phyloP scores from a whole-genome alignment of 1,140 invertebrate species.

The Panulirus ornatus region DNA sequence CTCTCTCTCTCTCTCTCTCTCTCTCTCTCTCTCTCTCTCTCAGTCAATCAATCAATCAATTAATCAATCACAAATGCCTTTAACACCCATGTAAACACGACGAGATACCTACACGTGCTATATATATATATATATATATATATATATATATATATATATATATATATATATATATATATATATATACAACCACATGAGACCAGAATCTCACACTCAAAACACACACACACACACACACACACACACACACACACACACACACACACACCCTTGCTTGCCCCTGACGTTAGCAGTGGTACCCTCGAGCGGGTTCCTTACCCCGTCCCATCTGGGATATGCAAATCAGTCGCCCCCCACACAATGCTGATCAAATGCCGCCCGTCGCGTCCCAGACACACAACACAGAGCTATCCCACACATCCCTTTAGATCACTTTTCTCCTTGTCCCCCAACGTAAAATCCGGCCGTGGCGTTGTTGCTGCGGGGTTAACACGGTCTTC shows the following conservation, averaged over 20 bases:
- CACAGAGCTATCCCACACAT: conserved; percentile 7
- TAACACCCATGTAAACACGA: too few species aligned
- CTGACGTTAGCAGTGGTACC: conserved; percentile 1
- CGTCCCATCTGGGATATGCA: conserved; percentile 51
- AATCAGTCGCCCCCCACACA: conserved; percentile 42
- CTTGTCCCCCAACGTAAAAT: background rate
- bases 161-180: too few species aligned
- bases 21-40: background rate
- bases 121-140: too few species aligned
- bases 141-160: too few species aligned
- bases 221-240: conserved; percentile 4
- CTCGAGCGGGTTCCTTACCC: background rate
- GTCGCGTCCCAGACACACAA: background rate
- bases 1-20: background rate
- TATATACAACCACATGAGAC: background rate
- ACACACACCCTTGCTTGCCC: background rate
- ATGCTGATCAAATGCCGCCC: conserved; percentile 46
- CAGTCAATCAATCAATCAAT: background rate
- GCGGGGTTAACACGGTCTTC: background rate
- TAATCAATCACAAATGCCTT: background rate
- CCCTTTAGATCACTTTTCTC: background rate
- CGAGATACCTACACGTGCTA: too few species aligned
- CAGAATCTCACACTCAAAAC: too few species aligned
- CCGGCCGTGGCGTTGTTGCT: background rate
- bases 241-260: background rate